Conservation (phyloP, 2,113 vertebrate species). For the Nycticorax nycticorax region DNA sequence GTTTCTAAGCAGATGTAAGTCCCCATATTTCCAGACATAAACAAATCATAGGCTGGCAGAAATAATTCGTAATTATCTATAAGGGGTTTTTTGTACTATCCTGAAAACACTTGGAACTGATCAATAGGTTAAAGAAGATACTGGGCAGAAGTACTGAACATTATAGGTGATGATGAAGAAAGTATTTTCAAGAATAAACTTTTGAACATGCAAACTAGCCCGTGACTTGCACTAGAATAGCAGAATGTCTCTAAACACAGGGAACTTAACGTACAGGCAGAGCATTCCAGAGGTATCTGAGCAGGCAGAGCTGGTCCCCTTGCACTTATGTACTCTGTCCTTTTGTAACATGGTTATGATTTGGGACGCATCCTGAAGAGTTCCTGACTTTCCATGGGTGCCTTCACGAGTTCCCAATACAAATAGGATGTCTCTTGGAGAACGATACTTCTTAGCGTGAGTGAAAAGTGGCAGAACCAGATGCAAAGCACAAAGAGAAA, state of each 20-base stretch:
- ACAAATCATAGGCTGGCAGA: neutral
- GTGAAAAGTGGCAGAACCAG: neutral
- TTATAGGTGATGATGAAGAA: neutral
- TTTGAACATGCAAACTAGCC: neutral
- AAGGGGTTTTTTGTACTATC: fast-evolving
- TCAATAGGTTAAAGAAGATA: neutral
- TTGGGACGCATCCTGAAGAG: neutral
- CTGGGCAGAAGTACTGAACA: neutral
- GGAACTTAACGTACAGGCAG: neutral
- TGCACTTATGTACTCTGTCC: neutral
- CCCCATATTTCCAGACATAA: neutral
- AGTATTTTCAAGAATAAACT: neutral
- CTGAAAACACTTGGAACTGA: neutral
- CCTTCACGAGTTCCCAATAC: neutral
- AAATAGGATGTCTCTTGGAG: neutral
- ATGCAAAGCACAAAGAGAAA: neutral
- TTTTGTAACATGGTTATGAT: neutral
- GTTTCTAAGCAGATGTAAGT: neutral
- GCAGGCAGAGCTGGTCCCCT: neutral
- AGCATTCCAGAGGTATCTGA: neutral
- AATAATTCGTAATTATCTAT: neutral
- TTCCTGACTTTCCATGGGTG: neutral
- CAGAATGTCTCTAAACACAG: neutral
- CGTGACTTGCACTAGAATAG: neutral
- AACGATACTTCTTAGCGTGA: neutral